Evolutionary conservation across 1,140 invertebrate species (phyloP).

Genomic region (Stenopsyche tienmushanensis): DNA sequence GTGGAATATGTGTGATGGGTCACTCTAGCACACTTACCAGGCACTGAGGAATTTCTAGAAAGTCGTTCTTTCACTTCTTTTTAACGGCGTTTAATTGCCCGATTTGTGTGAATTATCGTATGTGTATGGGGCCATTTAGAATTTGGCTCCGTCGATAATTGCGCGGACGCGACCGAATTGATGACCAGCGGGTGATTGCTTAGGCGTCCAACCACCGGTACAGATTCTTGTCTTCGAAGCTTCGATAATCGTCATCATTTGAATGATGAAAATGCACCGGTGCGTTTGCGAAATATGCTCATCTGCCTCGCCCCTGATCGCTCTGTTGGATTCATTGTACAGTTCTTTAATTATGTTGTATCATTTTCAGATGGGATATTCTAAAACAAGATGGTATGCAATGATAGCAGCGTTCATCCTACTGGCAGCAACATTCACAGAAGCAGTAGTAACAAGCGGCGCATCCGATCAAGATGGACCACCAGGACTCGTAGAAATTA

Average conservation of each 20-base stretch:
- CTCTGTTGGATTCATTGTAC: too few relatives aligned
- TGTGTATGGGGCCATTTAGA: too few relatives aligned
- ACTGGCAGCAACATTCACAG: neutral
- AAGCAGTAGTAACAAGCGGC: slow-evolving; percentile 80
- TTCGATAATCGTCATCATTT: neutral
- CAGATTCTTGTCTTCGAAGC: too few relatives aligned
- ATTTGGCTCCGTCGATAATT: too few relatives aligned
- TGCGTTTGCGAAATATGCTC: too few relatives aligned
- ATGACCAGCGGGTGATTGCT: too few relatives aligned
- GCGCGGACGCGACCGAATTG: too few relatives aligned
- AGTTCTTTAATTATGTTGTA: neutral
- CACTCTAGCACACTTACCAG: neutral
- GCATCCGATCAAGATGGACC: slow-evolving; percentile 38
- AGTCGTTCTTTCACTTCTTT: neutral
- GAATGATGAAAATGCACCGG: neutral
- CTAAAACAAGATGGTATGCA: slow-evolving; percentile 3
- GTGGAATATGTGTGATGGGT: neutral
- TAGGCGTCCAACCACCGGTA: too few relatives aligned
- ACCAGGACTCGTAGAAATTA: slow-evolving; percentile 46
- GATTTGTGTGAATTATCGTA: neutral
- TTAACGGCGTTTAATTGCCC: too few relatives aligned
- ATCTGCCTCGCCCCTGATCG: too few relatives aligned
- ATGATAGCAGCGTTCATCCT: neutral
- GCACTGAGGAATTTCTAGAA: neutral
- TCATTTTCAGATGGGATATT: slow-evolving; percentile 18